Conservation (phyloP, 2,113 vertebrate genomes). For the Myocastor coypus region DNA sequence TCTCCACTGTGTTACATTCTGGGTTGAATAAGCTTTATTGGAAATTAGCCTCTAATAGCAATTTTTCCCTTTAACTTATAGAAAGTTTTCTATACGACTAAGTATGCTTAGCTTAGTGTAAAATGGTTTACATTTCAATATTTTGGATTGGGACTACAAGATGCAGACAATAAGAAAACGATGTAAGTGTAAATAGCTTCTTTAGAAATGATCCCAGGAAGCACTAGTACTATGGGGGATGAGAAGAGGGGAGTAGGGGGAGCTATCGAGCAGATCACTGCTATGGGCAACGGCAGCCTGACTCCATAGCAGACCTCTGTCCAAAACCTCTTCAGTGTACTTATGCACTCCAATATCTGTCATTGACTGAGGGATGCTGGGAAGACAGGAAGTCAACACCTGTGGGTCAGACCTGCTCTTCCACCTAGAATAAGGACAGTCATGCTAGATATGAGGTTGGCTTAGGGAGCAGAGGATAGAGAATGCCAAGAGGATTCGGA, state of each 20-base stretch:
- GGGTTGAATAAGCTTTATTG: conserved; percentile 72
- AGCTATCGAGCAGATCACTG: neutral
- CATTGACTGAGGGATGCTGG: neutral
- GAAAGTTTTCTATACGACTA: neutral
- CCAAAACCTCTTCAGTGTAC: neutral
- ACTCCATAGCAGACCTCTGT: neutral
- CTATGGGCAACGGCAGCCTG: neutral
- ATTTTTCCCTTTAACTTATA: neutral
- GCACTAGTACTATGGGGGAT: too few relatives aligned
- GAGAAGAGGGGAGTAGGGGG: neutral
- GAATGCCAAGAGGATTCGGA: neutral
- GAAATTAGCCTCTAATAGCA: conserved; percentile 27
- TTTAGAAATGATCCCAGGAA: neutral
- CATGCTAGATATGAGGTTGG: neutral
- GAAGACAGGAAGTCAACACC: neutral
- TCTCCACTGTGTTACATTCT: conserved; percentile 87
- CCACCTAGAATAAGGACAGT: neutral
- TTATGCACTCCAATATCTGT: neutral
- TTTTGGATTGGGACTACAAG: neutral
- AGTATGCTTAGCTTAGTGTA: neutral
- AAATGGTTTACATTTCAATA: neutral
- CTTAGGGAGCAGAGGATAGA: neutral
- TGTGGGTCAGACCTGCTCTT: neutral
- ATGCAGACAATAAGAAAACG: neutral
- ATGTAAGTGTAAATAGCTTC: neutral